phyloP scores from a whole-genome alignment of 2,888 invertebrate genomes.

The Cecidostiba fungosa region DNA sequence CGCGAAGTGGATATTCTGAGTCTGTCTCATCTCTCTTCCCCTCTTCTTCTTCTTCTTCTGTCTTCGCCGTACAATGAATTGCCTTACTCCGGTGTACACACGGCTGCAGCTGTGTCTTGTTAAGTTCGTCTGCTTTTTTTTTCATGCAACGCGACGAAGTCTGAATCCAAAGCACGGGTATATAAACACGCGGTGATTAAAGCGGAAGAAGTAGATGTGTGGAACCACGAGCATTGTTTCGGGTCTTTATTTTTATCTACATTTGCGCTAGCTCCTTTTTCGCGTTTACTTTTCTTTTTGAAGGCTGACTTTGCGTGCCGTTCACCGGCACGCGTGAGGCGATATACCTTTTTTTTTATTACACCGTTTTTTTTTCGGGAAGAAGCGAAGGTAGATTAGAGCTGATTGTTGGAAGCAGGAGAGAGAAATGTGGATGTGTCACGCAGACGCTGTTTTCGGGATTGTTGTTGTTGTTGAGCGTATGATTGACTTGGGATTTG shows the following conservation, averaged over 20 bases:
- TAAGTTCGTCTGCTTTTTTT: not conserved
- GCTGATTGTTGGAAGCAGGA: not conserved
- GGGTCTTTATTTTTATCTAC: slow-evolving; percentile 31
- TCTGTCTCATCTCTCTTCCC: not conserved
- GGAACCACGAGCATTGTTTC: not conserved
- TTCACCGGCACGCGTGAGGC: slow-evolving; percentile 6
- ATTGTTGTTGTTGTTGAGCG: not conserved
- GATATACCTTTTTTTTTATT: not conserved
- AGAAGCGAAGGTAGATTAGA: slow-evolving; percentile 1
- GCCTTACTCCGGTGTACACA: not conserved
- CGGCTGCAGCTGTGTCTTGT: not conserved
- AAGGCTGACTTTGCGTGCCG: slow-evolving; percentile 44
- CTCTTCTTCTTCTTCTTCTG: slow-evolving; percentile 8
- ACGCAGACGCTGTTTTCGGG: not conserved
- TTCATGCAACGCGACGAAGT: not conserved
- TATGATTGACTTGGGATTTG: too few species aligned
- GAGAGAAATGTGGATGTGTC: not conserved
- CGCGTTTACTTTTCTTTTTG: too few species aligned
- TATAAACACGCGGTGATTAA: slow-evolving; percentile 41
- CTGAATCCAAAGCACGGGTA: slow-evolving; percentile 23
- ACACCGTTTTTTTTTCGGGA: not conserved
- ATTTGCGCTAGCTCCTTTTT: slow-evolving; percentile 5
- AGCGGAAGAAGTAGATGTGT: not conserved
- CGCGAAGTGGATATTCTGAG: slow-evolving; percentile 22
- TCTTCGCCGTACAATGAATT: slow-evolving; percentile 30